Percentiles rank a stretch among this genome's conserved stretches.
Evolutionary conservation across 2,113 vertebrate species (phyloP).

Genomic region (Ochotona princeps): DNA sequence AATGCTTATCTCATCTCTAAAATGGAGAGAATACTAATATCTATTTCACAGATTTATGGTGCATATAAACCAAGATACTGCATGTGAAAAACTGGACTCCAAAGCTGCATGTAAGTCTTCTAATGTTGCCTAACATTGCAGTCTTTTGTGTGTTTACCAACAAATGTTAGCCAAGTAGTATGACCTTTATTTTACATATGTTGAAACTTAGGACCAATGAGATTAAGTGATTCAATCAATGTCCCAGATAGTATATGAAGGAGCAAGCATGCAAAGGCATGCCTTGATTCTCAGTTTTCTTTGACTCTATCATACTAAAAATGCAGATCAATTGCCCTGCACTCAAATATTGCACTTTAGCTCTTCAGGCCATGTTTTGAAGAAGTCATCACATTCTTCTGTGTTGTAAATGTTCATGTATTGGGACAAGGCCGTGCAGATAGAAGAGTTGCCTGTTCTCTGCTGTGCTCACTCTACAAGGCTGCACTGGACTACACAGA

Average conservation of each 20-base stretch:
- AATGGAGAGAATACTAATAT: background rate
- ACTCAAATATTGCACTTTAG: background rate
- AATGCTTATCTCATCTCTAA: background rate
- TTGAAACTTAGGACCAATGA: background rate
- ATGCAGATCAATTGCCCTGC: background rate
- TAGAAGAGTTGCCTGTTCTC: background rate
- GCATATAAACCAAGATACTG: background rate
- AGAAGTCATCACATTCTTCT: background rate
- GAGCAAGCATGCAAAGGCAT: background rate
- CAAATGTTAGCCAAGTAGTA: background rate
- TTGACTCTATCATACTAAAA: background rate
- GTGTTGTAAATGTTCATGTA: background rate
- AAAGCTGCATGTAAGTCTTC: background rate
- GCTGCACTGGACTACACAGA: background rate
- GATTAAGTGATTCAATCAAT: background rate
- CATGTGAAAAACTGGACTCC: background rate
- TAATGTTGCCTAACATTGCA: background rate
- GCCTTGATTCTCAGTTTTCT: background rate
- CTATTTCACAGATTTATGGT: background rate
- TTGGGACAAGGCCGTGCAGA: background rate
- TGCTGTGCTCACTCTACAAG: background rate
- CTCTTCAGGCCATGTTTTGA: background rate
- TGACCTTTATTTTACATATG: background rate
- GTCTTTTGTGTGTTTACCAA: background rate
- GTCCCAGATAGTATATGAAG: background rate